phyloP scores from a whole-genome alignment of 2,797 vertebrate species.

The Pyrocephalus nanus region DNA sequence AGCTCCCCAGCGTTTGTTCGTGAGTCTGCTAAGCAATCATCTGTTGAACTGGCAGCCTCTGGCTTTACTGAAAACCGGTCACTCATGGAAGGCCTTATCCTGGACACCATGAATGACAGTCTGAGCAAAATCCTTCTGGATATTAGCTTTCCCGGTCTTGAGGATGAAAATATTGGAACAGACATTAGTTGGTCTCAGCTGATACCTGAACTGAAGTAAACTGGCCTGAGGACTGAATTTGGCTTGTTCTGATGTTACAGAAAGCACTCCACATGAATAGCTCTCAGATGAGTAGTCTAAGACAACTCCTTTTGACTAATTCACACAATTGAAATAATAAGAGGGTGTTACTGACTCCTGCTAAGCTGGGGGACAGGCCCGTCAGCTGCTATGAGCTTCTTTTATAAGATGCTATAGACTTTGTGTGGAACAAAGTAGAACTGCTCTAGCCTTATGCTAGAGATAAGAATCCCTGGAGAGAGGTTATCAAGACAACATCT shows the following conservation, averaged over 20 bases:
- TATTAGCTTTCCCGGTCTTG: slow-evolving; percentile 89
- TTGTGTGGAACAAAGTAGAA: background rate
- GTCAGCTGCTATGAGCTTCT: slow-evolving; percentile 16
- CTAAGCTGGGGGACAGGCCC: slow-evolving; percentile 13
- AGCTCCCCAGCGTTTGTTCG: slow-evolving; percentile 49
- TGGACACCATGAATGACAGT: slow-evolving; percentile 92
- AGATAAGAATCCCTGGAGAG: background rate
- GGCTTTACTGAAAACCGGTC: slow-evolving; percentile 79
- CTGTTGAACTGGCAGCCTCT: slow-evolving; percentile 75
- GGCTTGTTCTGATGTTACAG: background rate
- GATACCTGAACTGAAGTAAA: slow-evolving; percentile 84
- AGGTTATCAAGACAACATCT: background rate
- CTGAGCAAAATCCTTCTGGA: slow-evolving; percentile 94
- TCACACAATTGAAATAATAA: background rate
- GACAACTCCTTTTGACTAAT: background rate
- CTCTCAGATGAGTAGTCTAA: background rate
- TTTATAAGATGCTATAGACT: background rate
- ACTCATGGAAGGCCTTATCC: slow-evolving; percentile 88
- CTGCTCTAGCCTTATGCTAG: background rate
- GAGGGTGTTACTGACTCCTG: slow-evolving; percentile 1
- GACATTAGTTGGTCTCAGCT: slow-evolving; percentile 90
- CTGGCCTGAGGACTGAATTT: background rate
- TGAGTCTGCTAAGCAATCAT: slow-evolving; percentile 69
- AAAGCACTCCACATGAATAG: background rate
- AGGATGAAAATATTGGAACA: slow-evolving; percentile 85